Conservation (phyloP, 2,797 vertebrate species). For the Carduelis carduelis region DNA sequence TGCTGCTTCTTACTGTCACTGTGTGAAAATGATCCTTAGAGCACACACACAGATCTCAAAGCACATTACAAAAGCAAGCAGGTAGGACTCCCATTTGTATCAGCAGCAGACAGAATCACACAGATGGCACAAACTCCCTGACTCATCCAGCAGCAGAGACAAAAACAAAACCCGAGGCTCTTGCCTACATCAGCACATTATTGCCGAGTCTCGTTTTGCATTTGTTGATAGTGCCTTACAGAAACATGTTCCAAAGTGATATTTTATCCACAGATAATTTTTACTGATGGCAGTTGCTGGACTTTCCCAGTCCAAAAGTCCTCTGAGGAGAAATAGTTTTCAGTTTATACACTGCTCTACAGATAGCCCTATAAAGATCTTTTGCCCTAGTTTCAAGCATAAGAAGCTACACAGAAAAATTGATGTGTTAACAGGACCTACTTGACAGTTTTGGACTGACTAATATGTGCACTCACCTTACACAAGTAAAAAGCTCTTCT, state of each 20-base stretch:
- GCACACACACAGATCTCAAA: not conserved
- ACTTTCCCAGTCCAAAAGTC: not conserved
- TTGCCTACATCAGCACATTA: not conserved
- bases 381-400: not conserved
- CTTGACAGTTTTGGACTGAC: not conserved
- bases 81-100: not conserved
- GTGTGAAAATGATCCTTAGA: not conserved
- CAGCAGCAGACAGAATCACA: not conserved
- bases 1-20: not conserved
- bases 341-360: not conserved
- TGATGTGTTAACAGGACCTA: not conserved
- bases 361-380: not conserved
- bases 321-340: not conserved
- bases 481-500: not conserved
- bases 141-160: not conserved
- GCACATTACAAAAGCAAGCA: not conserved
- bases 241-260: not conserved
- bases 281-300: not conserved
- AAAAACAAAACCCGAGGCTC: not conserved
- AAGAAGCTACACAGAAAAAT: not conserved
- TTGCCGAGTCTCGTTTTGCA: not conserved
- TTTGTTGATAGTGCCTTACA: not conserved
- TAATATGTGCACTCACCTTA: not conserved
- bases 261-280: not conserved
- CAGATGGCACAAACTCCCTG: not conserved